These are phyloP conservation scores for Brachionus rubens DNA, from an alignment of 1,140 invertebrate genomes.

Conservation along the genomic window DNA sequence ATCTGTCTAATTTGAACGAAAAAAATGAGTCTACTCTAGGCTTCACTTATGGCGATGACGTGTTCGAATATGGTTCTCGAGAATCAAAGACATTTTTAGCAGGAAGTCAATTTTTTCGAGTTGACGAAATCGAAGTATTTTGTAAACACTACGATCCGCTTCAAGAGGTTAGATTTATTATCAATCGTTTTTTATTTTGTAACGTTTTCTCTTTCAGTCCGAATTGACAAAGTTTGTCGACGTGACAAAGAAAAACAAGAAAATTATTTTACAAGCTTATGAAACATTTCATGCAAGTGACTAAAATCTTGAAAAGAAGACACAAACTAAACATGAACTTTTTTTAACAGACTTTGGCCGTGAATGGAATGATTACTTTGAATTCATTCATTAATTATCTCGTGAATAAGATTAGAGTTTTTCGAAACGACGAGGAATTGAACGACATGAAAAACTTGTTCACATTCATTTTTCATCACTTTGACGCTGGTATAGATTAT, in stretches of 20 bases:
- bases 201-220: background rate
- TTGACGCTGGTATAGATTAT: too few species aligned
- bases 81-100: constrained; percentile 3
- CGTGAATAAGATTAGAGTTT: too few species aligned
- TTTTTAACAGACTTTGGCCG: too few species aligned
- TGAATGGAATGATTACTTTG: too few species aligned
- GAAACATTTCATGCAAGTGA: constrained; percentile 21
- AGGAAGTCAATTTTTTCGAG: background rate
- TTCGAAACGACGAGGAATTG: too few species aligned
- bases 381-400: too few species aligned
- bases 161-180: background rate
- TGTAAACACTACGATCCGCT: background rate
- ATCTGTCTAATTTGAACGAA: background rate
- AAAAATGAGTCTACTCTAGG: background rate
- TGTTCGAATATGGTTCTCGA: background rate
- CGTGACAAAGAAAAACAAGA: background rate
- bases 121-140: constrained; percentile 11
- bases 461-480: too few species aligned
- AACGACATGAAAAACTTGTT: too few species aligned
- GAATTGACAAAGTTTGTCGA: background rate
- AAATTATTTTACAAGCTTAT: constrained; percentile 14
- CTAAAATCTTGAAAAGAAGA: too few species aligned
- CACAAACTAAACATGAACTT: too few species aligned
- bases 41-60: background rate
- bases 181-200: too few species aligned